Conservation (phyloP, 2,113 vertebrate genomes). For the Peromyscus maniculatus region DNA sequence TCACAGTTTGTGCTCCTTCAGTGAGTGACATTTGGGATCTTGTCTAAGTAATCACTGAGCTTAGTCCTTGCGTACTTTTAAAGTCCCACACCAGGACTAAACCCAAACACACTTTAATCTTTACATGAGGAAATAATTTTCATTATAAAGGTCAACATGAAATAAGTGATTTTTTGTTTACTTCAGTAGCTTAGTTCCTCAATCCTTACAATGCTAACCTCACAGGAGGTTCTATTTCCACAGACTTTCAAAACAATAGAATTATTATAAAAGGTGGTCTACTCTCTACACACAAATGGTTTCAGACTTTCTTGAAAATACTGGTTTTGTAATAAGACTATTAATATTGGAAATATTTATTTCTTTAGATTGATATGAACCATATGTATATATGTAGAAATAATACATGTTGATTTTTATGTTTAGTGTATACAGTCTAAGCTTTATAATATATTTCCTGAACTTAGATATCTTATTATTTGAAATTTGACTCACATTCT, state of each 20-base stretch:
- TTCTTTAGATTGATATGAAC: background rate
- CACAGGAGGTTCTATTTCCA: slow-evolving; percentile 58
- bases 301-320: background rate
- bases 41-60: slow-evolving; percentile 85
- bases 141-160: slow-evolving; percentile 83
- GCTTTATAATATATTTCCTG: background rate
- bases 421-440: background rate
- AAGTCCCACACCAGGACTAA: slow-evolving; percentile 67
- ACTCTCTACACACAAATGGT: slow-evolving; percentile 54
- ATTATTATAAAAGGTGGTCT: slow-evolving; percentile 22
- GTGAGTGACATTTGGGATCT: slow-evolving; percentile 85
- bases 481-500: background rate
- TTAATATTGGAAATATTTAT: slow-evolving; percentile 1
- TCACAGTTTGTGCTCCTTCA: slow-evolving; percentile 70
- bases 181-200: slow-evolving; percentile 71
- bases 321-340: background rate
- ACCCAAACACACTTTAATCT: slow-evolving; percentile 77
- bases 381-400: background rate
- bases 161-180: slow-evolving; percentile 80
- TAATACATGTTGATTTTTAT: background rate
- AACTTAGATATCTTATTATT: background rate
- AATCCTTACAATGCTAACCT: slow-evolving; percentile 73
- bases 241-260: slow-evolving; percentile 32
- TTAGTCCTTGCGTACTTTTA: slow-evolving; percentile 87
- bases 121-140: slow-evolving; percentile 86